Conservation (phyloP, 2,113 vertebrate species). For the Crotalus horridus region DNA sequence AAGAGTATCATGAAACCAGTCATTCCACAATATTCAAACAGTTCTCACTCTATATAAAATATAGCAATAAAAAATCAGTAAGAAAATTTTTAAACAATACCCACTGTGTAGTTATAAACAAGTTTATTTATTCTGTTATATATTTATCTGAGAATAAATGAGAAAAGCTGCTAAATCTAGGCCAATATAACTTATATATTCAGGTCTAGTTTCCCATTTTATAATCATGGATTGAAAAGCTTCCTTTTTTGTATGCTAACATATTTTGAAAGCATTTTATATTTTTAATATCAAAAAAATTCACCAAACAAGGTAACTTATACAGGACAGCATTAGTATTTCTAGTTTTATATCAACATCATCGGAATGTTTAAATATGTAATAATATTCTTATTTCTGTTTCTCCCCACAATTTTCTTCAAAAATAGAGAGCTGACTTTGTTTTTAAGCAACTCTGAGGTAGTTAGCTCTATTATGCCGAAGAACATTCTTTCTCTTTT, state of each 20-base stretch:
- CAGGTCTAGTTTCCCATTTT: not conserved
- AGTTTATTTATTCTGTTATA: not conserved
- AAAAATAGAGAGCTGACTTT: not conserved
- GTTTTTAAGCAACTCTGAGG: not conserved
- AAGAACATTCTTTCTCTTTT: constrained; percentile 29
- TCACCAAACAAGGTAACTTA: not conserved
- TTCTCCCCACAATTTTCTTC: not conserved
- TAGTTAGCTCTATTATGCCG: constrained; percentile 28
- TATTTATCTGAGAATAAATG: not conserved
- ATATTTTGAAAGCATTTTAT: not conserved
- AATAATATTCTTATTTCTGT: not conserved
- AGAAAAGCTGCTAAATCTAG: not conserved
- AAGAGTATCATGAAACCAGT: not conserved
- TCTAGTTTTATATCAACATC: constrained; percentile 1
- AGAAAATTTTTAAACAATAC: not conserved
- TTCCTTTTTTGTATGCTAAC: not conserved
- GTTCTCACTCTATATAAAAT: not conserved
- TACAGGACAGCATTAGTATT: constrained; percentile 21
- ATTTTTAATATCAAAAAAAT: not conserved
- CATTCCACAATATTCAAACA: not conserved
- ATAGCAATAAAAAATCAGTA: not conserved
- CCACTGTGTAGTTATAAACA: not conserved
- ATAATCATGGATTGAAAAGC: not conserved
- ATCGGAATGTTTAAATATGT: not conserved
- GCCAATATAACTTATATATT: not conserved